Percentiles rank a stretch among this genome's conserved stretches.
Conservation (phyloP, 2,113 vertebrate genomes). For the Megaceryle maxima region DNA sequence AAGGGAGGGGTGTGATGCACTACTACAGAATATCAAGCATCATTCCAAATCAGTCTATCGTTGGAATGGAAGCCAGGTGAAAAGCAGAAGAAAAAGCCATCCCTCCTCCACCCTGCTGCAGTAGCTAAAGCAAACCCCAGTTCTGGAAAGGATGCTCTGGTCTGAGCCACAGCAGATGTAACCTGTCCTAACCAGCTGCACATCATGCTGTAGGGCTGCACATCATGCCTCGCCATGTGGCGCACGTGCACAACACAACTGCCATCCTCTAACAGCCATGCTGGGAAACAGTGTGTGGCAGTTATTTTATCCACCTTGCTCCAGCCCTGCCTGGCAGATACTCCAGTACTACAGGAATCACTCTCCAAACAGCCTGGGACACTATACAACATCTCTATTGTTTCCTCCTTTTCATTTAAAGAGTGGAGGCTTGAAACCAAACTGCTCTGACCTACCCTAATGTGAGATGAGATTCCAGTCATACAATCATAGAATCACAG, state of each 20-base stretch:
- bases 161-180: neutral
- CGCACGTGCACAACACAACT: accelerated
- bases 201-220: accelerated
- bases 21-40: neutral
- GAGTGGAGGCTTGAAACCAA: neutral
- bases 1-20: neutral
- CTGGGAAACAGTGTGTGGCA: neutral
- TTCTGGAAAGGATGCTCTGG: neutral
- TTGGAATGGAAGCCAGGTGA: neutral
- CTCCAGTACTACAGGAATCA: neutral
- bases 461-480: neutral
- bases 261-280: no score
- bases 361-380: neutral
- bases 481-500: neutral
- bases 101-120: accelerated
- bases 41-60: neutral
- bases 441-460: neutral
- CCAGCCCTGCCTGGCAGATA: neutral
- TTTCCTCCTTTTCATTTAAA: neutral
- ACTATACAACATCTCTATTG: accelerated
- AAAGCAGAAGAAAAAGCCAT: neutral
- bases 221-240: accelerated
- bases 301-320: neutral
- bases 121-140: accelerated
- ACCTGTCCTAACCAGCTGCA: neutral